Conservation (phyloP, 1,140 invertebrate species). For the Achroia grisella region DNA sequence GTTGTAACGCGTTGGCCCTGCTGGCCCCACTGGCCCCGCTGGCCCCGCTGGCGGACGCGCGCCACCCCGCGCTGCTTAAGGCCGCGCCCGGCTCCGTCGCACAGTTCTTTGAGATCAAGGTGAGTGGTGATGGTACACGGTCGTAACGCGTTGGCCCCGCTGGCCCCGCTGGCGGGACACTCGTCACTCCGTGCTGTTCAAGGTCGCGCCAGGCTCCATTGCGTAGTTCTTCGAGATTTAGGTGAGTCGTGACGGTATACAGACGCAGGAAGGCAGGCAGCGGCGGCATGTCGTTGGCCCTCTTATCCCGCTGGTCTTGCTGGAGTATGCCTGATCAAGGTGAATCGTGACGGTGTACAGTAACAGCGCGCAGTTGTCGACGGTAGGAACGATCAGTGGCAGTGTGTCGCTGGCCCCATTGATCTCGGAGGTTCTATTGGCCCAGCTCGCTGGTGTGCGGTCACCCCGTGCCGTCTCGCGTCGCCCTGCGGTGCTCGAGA, state of each 20-base stretch:
- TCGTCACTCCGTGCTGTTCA: too few species aligned
- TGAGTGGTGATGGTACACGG: too few species aligned
- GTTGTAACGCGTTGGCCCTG: constrained; percentile 29
- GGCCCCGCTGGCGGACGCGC: constrained; percentile 38
- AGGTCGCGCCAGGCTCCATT: too few species aligned
- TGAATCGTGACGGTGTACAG: too few species aligned
- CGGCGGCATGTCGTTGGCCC: constrained; percentile 47
- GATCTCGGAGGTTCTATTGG: constrained; percentile 46
- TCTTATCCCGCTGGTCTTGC: constrained; percentile 25
- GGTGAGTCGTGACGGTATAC: too few species aligned
- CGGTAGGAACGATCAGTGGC: too few species aligned
- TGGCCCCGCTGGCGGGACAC: too few species aligned
- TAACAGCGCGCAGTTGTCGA: too few species aligned
- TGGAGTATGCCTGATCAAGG: constrained; percentile 48
- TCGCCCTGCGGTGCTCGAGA: too few species aligned
- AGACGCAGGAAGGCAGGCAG: too few species aligned
- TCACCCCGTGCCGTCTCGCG: constrained; percentile 32
- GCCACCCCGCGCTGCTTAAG: constrained; percentile 33
- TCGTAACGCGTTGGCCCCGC: too few species aligned
- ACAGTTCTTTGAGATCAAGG: constrained; percentile 57
- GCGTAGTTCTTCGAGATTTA: too few species aligned
- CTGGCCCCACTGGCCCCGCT: constrained; percentile 45
- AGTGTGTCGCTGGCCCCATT: constrained; percentile 23
- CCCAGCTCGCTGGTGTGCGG: constrained; percentile 36
- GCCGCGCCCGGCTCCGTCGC: constrained; percentile 42